phyloP scores from a whole-genome alignment of 2,113 vertebrate species.

The human region GRCh38 chr5:3656501-3657000 shows the following conservation, averaged over 20 bases:
- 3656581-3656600: neutral
- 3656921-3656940: rapidly evolving
- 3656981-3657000: rapidly evolving
- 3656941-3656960: rapidly evolving
- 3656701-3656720: rapidly evolving
- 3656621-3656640: neutral
- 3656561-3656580: rapidly evolving
- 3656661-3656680: rapidly evolving
- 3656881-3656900: rapidly evolving
- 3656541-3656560: neutral
- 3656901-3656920: neutral
- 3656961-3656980: no score
- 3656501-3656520: neutral
- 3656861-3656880: neutral
- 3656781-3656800: rapidly evolving
- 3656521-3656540: neutral
- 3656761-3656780: rapidly evolving
- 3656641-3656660: neutral
- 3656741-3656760: neutral
- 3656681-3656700: no score
- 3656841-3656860: neutral
- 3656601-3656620: rapidly evolving
- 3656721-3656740: rapidly evolving
- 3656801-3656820: neutral
- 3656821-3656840: neutral